Evolutionary conservation across 2,888 invertebrate species (phyloP).

Genomic region (Sialis lutaria): DNA sequence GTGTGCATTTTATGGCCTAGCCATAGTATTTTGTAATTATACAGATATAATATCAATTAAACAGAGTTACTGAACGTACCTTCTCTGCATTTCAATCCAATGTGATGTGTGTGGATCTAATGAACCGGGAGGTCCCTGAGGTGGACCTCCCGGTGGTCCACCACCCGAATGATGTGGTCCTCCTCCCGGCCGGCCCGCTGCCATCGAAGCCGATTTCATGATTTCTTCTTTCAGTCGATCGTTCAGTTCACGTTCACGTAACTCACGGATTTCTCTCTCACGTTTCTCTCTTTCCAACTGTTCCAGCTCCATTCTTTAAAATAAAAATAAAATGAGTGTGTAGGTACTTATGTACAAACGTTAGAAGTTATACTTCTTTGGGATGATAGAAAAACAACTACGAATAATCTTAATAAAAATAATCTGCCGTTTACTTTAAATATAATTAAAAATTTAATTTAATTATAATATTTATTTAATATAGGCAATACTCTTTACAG

Average conservation of each 20-base stretch:
- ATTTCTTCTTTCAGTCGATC: conserved; percentile 80
- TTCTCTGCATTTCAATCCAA: conserved; percentile 79
- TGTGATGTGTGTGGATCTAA: conserved; percentile 47
- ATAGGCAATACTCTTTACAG: too few species aligned
- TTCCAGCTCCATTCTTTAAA: conserved; percentile 35
- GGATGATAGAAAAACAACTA: too few species aligned
- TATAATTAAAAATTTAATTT: too few species aligned
- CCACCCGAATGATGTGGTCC: neutral
- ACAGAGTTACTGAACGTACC: conserved; percentile 27
- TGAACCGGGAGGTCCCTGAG: conserved; percentile 20
- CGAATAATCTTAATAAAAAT: too few species aligned
- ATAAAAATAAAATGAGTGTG: too few species aligned
- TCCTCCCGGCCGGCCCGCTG: conserved; percentile 30
- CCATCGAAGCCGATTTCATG: conserved; percentile 47
- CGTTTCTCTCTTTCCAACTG: conserved; percentile 52
- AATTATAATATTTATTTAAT: too few species aligned
- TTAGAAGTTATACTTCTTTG: too few species aligned
- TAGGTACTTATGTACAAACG: too few species aligned
- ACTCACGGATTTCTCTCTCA: conserved; percentile 60
- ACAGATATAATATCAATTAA: neutral
- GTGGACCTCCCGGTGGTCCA: conserved; percentile 15
- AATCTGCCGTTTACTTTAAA: too few species aligned
- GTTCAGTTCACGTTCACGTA: conserved; percentile 62
- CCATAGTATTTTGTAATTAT: too few species aligned
- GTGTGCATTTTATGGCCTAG: too few species aligned